A percentile compares a stretch with the other conserved stretches of the same genome.
Evolutionary conservation across 2,113 vertebrate genomes (phyloP).

Genomic region (Corythaixoides concolor): DNA sequence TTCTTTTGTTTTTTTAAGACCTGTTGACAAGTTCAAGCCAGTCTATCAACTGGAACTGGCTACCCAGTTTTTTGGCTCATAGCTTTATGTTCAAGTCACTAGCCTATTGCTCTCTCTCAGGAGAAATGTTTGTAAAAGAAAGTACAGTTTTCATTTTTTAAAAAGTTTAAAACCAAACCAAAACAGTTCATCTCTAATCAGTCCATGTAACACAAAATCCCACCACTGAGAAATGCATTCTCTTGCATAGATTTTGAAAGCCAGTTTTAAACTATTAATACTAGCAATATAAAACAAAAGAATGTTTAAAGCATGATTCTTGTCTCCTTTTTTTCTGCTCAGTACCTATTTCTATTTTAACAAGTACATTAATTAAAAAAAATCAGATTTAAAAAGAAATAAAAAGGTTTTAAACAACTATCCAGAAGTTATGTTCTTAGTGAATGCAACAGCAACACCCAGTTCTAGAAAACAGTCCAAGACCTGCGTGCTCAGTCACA

Average conservation of each 20-base stretch:
- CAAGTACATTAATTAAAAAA: background rate
- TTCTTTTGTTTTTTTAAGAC: background rate
- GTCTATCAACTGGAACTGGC: background rate
- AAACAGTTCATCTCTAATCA: background rate
- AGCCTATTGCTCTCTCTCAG: background rate
- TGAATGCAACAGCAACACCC: background rate
- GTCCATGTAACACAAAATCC: background rate
- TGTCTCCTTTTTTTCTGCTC: background rate
- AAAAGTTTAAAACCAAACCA: background rate
- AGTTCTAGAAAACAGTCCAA: background rate
- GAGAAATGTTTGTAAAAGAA: background rate
- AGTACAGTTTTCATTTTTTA: background rate
- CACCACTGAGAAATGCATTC: background rate
- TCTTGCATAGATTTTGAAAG: background rate
- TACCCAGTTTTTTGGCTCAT: background rate
- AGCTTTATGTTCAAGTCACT: background rate
- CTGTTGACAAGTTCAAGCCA: background rate
- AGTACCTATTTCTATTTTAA: background rate
- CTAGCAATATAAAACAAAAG: background rate
- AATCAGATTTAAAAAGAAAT: background rate
- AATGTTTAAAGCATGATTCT: background rate
- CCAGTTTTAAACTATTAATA: background rate
- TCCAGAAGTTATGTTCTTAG: background rate
- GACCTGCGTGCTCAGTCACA: background rate
- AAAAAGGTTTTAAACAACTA: background rate